Evolutionary conservation across 1,140 invertebrate genomes (phyloP).

Genomic region (Caenorhabditis inopinata): DNA sequence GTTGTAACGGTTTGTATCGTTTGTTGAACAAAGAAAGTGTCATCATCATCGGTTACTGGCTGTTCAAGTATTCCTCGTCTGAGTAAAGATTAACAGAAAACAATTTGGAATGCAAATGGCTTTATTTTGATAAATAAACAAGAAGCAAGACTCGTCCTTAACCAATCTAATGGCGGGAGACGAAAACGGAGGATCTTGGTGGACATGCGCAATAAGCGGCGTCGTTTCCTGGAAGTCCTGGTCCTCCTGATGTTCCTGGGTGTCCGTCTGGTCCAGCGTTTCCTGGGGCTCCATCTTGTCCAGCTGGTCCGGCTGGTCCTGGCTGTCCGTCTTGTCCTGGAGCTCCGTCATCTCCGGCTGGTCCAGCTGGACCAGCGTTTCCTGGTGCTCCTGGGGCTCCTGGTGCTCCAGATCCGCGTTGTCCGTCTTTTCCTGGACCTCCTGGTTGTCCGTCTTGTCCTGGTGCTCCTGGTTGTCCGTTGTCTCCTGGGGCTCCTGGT

Average conservation of each 20-base stretch:
- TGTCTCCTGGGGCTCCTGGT: conserved; percentile 27
- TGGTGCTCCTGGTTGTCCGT: conserved; percentile 28
- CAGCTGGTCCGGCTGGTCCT: conserved; percentile 20
- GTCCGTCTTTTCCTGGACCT: conserved; percentile 3
- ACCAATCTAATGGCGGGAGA: conserved; percentile 34
- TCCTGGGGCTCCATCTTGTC: conserved; percentile 38
- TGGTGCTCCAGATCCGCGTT: conserved; percentile 29
- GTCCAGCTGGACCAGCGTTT: conserved; percentile 35
- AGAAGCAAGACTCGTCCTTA: background rate
- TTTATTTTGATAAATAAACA: background rate
- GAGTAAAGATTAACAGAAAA: too few relatives aligned
- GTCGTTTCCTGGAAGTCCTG: conserved; percentile 44
- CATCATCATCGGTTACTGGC: too few relatives aligned
- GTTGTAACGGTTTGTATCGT: too few relatives aligned
- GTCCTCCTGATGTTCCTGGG: conserved; percentile 26
- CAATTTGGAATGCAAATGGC: conserved; percentile 9
- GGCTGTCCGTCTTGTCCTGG: conserved; percentile 29
- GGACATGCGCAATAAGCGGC: conserved; percentile 49
- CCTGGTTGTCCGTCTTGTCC: conserved; percentile 41
- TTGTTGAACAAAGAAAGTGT: too few relatives aligned
- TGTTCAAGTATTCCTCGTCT: too few relatives aligned
- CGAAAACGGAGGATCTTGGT: conserved; percentile 44
- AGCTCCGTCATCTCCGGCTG: conserved; percentile 14
- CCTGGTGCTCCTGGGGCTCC: conserved; percentile 36
- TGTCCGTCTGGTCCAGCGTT: conserved; percentile 36